Evolutionary conservation across 2,113 vertebrate genomes (phyloP), one percentile per base, ranked within the genome.

Genomic region (Coptodon rendalli): DNA sequence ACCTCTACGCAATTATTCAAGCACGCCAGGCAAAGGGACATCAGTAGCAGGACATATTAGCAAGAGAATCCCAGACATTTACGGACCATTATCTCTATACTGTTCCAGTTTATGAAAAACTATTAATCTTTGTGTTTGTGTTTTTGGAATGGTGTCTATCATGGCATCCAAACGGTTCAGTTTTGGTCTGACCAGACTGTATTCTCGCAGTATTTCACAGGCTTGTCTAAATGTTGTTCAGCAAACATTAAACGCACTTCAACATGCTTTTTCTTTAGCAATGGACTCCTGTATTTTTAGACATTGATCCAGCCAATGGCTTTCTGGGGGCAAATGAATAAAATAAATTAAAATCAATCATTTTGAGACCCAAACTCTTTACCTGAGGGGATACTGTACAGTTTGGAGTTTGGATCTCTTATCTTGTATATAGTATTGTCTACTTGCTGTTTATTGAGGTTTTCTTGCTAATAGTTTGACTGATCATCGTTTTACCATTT

Each of bases 51-150:
- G 91, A 92, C 83, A 80, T 29, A 73, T 82, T 78, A 89, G 87
- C 86, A 38, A 86, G 80, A 80, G 82, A 84, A 71, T 31, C 82
- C 50, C n/a, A 86, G 91, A 92, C 83, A 87, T 57, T 89, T 86
- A 48, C 29, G 89, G 94, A 96, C 38, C 93, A 89, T 38, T 68
- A 71, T 79, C 86, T 94, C 90, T 94, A 82, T 93, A 93, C 91
- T 93, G 93, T 94, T 94, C 80, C 92, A 93, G 86, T 93, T 80
- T 86, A 89, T 91, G 79, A 94, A 92, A 91, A 92, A 90, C 78
- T 71, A 79, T 94, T 87, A 79, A 86, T 94, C 91, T 95, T 95
- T 86, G 57, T 59, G 22, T 27, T 27, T 57, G 52, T 53, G 53
- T 3, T 24, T 1, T 29, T 59, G 56, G 27, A 59, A 5, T 2